These are phyloP conservation scores for Terebella lapidaria DNA, from an alignment of 2,888 invertebrate genomes.

Conservation along the genomic window DNA sequence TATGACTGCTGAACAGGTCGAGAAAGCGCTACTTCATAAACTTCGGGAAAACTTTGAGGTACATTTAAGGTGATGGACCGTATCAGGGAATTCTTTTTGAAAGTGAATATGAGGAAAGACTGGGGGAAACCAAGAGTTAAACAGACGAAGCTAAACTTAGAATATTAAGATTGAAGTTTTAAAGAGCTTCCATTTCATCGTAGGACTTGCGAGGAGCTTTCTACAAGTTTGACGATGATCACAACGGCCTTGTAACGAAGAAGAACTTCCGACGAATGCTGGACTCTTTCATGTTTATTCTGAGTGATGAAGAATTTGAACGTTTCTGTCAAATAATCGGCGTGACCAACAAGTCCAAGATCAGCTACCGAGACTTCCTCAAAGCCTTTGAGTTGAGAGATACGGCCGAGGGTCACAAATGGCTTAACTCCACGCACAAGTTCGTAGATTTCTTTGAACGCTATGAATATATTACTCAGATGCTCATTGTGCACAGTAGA, in stretches of 20 bases:
- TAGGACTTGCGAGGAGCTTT: constrained; percentile 48
- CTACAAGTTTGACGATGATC: constrained; percentile 49
- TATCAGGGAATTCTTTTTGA: neutral
- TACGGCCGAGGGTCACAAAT: constrained; percentile 45
- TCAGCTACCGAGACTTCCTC: constrained; percentile 45
- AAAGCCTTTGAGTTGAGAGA: constrained; percentile 46
- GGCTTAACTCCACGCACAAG: constrained; percentile 48
- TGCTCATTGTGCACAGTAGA: no score
- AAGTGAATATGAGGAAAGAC: no score
- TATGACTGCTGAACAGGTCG: constrained; percentile 41
- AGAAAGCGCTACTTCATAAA: constrained; percentile 37
- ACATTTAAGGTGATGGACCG: constrained; percentile 15
- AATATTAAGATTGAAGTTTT: no score
- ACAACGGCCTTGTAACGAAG: constrained; percentile 40
- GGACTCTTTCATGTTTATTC: constrained; percentile 44
- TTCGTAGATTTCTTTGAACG: constrained; percentile 16
- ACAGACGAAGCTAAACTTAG: no score
- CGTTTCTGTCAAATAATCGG: constrained; percentile 32
- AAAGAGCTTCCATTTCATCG: no score
- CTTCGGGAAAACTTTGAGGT: constrained; percentile 48
- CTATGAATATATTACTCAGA: no score
- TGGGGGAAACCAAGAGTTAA: no score
- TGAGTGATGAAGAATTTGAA: constrained; percentile 43
- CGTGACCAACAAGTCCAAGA: constrained; percentile 15
- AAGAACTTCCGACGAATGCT: constrained; percentile 43